These are phyloP conservation scores for Drosophila borborema DNA, from an alignment of 2,888 invertebrate genomes.

Conservation along the genomic window DNA sequence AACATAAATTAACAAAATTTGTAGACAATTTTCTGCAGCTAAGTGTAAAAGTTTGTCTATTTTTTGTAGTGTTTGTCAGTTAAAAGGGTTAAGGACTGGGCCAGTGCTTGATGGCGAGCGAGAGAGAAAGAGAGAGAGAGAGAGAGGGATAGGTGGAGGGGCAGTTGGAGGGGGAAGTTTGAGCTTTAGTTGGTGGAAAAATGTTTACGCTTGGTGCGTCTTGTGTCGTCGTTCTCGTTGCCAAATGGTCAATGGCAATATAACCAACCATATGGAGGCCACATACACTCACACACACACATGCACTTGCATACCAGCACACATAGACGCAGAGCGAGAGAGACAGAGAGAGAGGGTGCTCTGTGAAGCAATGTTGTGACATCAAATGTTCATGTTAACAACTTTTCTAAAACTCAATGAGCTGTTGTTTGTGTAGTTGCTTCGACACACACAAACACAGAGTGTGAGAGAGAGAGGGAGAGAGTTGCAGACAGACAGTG, in stretches of 20 bases:
- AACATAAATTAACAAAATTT: constrained; percentile 78
- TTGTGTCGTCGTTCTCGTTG: constrained; percentile 41
- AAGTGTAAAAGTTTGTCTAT: constrained; percentile 72
- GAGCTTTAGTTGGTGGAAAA: constrained; percentile 45
- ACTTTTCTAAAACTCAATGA: constrained; percentile 80
- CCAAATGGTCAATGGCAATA: constrained; percentile 57
- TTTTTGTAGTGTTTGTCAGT: constrained; percentile 18
- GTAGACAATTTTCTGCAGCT: constrained; percentile 77
- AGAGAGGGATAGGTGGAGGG: background rate
- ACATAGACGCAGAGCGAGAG: background rate
- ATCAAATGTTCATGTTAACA: constrained; percentile 80
- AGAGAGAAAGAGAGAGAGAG: background rate
- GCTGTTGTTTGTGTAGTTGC: constrained; percentile 79
- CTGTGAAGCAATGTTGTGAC: constrained; percentile 65
- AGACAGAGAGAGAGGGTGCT: background rate
- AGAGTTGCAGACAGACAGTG: constrained; percentile 24
- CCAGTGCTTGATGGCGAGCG: too few species aligned
- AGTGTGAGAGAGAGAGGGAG: constrained; percentile 4
- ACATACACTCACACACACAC: constrained; percentile 25
- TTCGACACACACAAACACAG: constrained; percentile 20
- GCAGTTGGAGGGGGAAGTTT: constrained; percentile 15
- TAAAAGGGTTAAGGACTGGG: constrained; percentile 4
- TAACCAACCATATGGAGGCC: constrained; percentile 46
- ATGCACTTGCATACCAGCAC: constrained; percentile 1
- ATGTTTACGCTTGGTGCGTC: constrained; percentile 68